A percentile compares a stretch with the other conserved stretches of the same genome.
phyloP scores from a whole-genome alignment of 1,140 invertebrate species.

The Battus philenor region DNA sequence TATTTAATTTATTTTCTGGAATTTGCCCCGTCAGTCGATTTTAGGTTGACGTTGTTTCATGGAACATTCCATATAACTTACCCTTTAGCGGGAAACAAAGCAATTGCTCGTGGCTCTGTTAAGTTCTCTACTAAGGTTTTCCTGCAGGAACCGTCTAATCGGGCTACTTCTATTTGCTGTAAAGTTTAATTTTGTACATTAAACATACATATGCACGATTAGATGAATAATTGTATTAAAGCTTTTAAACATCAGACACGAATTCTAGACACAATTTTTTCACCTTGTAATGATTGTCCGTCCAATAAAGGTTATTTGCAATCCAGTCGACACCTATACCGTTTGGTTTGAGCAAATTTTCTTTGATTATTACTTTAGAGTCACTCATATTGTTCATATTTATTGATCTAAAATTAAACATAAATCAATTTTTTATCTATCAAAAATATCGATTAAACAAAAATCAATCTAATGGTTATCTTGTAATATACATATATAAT shows the following conservation, averaged over 20 bases:
- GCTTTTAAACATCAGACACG: background rate
- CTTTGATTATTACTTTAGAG: conserved; percentile 77
- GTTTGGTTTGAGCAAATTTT: conserved; percentile 81
- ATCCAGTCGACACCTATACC: conserved; percentile 93
- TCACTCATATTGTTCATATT: conserved; percentile 82
- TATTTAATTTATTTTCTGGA: no score
- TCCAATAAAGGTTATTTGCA: conserved; percentile 93
- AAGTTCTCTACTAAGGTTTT: conserved; percentile 83
- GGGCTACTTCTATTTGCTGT: conserved; percentile 85
- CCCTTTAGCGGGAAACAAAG: conserved; percentile 86
- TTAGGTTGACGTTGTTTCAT: background rate
- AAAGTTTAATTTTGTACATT: conserved; percentile 14
- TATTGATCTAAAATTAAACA: conserved; percentile 71
- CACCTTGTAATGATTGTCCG: conserved; percentile 87
- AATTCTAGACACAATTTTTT: background rate
- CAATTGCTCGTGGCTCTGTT: conserved; percentile 86
- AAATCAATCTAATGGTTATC: no score
- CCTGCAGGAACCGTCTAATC: conserved; percentile 86
- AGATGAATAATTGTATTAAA: background rate
- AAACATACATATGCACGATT: background rate
- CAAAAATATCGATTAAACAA: no score
- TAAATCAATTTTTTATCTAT: no score
- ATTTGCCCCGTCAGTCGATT: background rate
- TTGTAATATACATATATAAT: no score
- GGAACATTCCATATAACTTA: conserved; percentile 63